A percentile compares a stretch with the other conserved stretches of the same genome.
phyloP scores from a whole-genome alignment of 2,797 vertebrate genomes.

The Scomberomorus guttatus region DNA sequence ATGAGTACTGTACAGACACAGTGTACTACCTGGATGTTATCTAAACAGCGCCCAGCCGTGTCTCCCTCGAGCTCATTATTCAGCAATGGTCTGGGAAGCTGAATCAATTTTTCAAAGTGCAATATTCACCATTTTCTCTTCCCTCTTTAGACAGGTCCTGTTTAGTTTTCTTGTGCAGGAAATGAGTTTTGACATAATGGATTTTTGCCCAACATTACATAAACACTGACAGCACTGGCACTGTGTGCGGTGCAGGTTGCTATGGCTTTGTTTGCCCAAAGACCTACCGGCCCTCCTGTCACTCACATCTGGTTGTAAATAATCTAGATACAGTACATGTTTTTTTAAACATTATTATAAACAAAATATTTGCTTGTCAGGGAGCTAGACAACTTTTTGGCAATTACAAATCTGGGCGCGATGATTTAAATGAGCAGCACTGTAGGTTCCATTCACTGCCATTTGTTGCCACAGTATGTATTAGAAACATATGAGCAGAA shows the following conservation, averaged over 20 bases:
- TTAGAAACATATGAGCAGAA: conserved; percentile 29
- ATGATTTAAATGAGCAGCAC: conserved; percentile 22
- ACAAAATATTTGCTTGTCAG: conserved; percentile 44
- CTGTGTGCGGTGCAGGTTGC: conserved; percentile 65
- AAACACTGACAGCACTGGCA: conserved; percentile 74
- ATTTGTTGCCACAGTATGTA: conserved; percentile 18
- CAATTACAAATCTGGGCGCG: not conserved
- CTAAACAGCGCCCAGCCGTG: conserved; percentile 65
- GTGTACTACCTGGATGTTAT: conserved; percentile 73
- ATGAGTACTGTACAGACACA: conserved; percentile 68
- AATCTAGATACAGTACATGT: conserved; percentile 51
- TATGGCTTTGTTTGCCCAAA: conserved; percentile 77
- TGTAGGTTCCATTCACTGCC: not conserved
- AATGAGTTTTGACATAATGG: conserved; percentile 90
- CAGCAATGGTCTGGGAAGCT: conserved; percentile 75
- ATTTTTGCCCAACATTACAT: conserved; percentile 84
- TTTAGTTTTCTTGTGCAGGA: conserved; percentile 86
- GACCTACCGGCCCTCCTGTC: conserved; percentile 63
- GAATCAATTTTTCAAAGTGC: conserved; percentile 82
- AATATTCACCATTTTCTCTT: conserved; percentile 85
- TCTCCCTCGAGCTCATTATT: conserved; percentile 75
- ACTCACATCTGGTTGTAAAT: conserved; percentile 71
- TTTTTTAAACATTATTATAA: conserved; percentile 32
- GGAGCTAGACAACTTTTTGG: conserved; percentile 8
- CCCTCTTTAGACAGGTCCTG: conserved; percentile 80